These are phyloP conservation scores for Enhydra lutris DNA, from an alignment of 2,113 vertebrate genomes.

Conservation along the genomic window DNA sequence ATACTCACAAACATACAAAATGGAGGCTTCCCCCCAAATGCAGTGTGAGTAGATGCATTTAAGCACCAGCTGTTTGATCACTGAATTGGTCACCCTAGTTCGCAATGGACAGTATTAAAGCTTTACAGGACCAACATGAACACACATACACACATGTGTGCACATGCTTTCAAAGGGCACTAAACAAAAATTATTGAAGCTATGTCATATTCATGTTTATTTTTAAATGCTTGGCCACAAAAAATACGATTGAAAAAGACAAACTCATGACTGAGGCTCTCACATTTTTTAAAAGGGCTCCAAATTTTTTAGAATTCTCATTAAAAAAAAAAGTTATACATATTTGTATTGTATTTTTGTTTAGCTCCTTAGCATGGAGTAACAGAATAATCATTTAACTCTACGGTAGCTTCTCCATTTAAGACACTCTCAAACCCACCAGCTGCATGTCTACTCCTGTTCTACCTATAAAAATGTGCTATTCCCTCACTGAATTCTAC, in stretches of 20 bases:
- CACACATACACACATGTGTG: neutral
- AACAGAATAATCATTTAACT: neutral
- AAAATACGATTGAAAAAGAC: constrained; percentile 45
- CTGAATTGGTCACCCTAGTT: constrained; percentile 9
- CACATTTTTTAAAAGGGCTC: neutral
- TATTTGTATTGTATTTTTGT: neutral
- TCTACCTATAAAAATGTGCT: neutral
- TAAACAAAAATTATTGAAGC: constrained; percentile 17
- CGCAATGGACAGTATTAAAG: constrained; percentile 40
- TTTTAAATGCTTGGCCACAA: constrained; percentile 38
- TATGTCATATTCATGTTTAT: constrained; percentile 3
- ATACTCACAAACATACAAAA: constrained; percentile 64
- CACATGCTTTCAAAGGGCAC: neutral
- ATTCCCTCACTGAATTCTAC: neutral
- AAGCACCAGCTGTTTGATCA: constrained; percentile 45
- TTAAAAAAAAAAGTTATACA: neutral
- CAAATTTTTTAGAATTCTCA: constrained; percentile 12
- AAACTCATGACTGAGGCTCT: neutral
- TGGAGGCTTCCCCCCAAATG: constrained; percentile 47
- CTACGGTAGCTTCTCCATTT: neutral
- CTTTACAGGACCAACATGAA: neutral
- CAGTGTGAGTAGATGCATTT: neutral
- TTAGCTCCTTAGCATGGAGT: neutral
- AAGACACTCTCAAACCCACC: neutral
- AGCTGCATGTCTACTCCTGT: neutral